phyloP scores from a whole-genome alignment of 2,113 vertebrate species.

The Solenodon paradoxus region DNA sequence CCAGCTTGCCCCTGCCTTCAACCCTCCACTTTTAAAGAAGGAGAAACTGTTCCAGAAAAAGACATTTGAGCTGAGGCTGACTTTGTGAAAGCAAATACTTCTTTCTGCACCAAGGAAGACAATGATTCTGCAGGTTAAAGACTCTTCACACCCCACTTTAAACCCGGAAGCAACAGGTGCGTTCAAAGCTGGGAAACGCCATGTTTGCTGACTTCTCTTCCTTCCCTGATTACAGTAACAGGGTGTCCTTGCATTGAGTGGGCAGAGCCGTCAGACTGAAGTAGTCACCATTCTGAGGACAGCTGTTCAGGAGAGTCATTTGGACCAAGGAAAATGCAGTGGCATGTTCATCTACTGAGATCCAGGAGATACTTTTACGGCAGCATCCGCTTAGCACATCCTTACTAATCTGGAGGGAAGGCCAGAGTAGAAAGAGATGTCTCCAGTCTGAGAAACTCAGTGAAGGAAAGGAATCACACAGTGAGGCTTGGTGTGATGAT shows the following conservation, averaged over 20 bases:
- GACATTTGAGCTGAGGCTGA: not conserved
- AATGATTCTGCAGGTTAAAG: not conserved
- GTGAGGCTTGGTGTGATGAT: not conserved
- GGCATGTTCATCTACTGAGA: not conserved
- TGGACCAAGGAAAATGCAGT: not conserved
- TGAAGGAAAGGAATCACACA: not conserved
- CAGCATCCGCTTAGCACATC: not conserved
- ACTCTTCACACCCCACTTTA: not conserved
- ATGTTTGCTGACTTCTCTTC: not conserved
- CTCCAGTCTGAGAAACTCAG: not conserved
- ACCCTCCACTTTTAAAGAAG: not conserved
- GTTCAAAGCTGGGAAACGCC: not conserved
- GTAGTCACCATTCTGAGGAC: not conserved
- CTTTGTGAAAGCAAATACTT: not conserved
- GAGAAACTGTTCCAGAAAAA: slow-evolving; percentile 5
- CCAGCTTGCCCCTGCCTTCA: not conserved
- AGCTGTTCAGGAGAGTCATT: not conserved
- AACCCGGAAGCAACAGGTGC: not conserved
- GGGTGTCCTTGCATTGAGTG: not conserved
- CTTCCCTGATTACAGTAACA: not conserved
- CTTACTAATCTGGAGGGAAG: not conserved
- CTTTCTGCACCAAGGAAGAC: not conserved
- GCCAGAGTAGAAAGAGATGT: not conserved
- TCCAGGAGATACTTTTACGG: not conserved
- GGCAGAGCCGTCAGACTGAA: not conserved